These are phyloP conservation scores for Riptortus pedestris DNA, from an alignment of 1,140 invertebrate species.

Conservation along the genomic window DNA sequence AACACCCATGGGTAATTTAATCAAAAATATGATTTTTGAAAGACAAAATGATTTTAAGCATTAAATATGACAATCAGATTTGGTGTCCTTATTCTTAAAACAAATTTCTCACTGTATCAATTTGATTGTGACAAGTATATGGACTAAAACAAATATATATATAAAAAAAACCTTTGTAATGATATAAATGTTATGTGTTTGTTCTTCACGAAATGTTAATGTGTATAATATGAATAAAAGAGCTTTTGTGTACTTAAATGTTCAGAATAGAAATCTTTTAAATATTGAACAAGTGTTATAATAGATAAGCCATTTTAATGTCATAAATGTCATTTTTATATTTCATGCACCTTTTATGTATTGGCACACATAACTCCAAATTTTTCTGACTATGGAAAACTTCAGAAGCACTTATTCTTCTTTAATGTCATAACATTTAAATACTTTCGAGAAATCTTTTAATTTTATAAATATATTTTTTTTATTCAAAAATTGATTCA, in stretches of 20 bases:
- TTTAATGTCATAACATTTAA: not conserved
- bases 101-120: not conserved
- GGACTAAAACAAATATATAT: not conserved
- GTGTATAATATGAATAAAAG: not conserved
- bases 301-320: not conserved
- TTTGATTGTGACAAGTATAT: not conserved
- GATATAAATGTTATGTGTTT: too few relatives aligned
- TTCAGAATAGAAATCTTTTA: constrained; percentile 3
- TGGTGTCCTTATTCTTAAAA: too few relatives aligned
- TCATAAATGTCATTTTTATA: constrained; percentile 11
- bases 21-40: too few relatives aligned
- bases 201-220: too few relatives aligned
- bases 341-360: constrained; percentile 14
- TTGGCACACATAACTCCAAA: not conserved
- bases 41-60: too few relatives aligned
- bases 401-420: not conserved
- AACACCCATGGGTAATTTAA: too few relatives aligned
- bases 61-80: too few relatives aligned
- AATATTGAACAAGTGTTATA: not conserved
- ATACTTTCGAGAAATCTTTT: not conserved
- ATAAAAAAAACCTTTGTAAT: constrained; percentile 3
- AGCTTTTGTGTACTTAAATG: constrained; percentile 6
- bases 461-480: not conserved
- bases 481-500: not conserved
- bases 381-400: not conserved